Conservation (phyloP, 2,113 vertebrate genomes). For the Brachypodius melanocephalos region DNA sequence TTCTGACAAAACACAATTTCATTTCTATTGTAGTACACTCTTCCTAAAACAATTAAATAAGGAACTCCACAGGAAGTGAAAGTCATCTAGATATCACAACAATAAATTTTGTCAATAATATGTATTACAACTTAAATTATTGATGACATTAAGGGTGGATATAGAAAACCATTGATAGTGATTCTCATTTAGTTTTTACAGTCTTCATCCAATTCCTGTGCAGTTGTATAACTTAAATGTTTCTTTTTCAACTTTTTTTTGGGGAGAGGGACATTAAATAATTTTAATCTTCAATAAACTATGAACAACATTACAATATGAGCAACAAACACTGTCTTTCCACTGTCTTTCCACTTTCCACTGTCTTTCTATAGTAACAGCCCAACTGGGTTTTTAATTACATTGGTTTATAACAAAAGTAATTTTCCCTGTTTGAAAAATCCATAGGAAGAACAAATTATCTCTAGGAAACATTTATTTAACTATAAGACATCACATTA, state of each 20-base stretch:
- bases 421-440: not conserved
- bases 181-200: not conserved
- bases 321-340: too few relatives aligned
- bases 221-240: not conserved
- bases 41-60: not conserved
- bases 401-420: not conserved
- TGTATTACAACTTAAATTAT: not conserved
- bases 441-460: not conserved
- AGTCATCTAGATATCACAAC: not conserved
- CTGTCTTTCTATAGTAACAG: not conserved
- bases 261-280: not conserved
- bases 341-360: not conserved
- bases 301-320: too few relatives aligned
- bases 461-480: not conserved
- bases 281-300: too few relatives aligned
- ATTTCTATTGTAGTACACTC: not conserved
- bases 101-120: not conserved
- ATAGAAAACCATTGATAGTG: not conserved
- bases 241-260: not conserved
- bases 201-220: not conserved
- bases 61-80: not conserved
- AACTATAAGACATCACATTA: not conserved
- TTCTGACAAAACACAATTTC: not conserved
- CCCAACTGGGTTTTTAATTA: not conserved
- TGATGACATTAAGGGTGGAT: not conserved